phyloP scores from a whole-genome alignment of 2,888 invertebrate genomes.

The Hirtodrosophila alboralis region DNA sequence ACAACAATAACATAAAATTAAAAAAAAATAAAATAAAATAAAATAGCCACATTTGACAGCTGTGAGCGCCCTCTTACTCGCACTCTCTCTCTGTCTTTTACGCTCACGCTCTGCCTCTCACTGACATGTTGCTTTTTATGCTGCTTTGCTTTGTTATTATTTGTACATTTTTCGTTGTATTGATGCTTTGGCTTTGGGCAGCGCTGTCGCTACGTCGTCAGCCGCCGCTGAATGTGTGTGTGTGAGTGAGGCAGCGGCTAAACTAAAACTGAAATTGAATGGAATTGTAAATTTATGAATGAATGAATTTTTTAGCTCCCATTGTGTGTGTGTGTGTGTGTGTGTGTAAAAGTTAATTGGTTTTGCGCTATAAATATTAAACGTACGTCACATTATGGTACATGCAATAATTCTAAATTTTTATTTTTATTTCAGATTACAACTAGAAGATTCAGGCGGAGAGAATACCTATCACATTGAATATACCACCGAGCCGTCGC shows the following conservation, averaged over 20 bases:
- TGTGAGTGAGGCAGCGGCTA: conserved; percentile 33
- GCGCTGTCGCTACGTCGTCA: conserved; percentile 28
- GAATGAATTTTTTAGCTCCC: conserved; percentile 66
- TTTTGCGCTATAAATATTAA: conserved; percentile 47
- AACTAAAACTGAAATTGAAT: conserved; percentile 78
- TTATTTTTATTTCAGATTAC: conserved; percentile 73
- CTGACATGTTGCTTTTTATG: conserved; percentile 64
- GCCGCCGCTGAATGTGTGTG: conserved; percentile 18
- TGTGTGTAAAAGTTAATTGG: conserved; percentile 63
- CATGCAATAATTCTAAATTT: no score
- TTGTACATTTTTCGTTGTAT: conserved; percentile 52
- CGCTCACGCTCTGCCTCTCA: conserved; percentile 12
- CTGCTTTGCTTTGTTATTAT: conserved; percentile 47
- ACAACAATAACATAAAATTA: conserved; percentile 30
- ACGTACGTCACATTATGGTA: neutral
- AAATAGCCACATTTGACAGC: conserved; percentile 64
- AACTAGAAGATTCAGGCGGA: conserved; percentile 84
- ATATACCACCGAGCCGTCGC: conserved; percentile 72
- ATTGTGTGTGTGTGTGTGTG: conserved; percentile 30
- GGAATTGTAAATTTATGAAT: conserved; percentile 80
- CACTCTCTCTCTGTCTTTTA: conserved; percentile 5
- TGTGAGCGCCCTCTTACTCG: conserved; percentile 37
- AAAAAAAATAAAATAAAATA: no score
- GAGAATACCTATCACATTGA: conserved; percentile 81
- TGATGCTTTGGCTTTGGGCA: conserved; percentile 39